Evolutionary conservation across 2,888 invertebrate species (phyloP), one percentile per base, ranked within the genome.

Genomic region (Choristoneura rosaceana): DNA sequence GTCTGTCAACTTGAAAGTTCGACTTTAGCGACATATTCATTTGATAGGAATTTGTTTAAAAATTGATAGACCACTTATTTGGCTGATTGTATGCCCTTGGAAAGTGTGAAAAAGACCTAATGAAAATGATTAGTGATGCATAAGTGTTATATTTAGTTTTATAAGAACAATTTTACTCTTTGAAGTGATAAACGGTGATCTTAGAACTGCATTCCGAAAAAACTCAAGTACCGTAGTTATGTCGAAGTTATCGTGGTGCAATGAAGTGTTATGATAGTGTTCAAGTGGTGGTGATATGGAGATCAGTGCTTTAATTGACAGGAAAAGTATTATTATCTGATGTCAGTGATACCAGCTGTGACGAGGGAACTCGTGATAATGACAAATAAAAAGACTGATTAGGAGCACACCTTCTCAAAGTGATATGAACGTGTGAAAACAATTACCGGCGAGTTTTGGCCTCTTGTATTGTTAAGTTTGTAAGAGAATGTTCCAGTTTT

Each of bases 261-360:
- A 64, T 70, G 59, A 70, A 65, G 59, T 70, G 60, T 70, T 70
- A 50, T 64, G 70, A 70, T 70, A 70, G 59, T 65, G 41, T 70
- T 70, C 59, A 60, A 70, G 70, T 70, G 70, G 70, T 25, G 52
- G 61, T 64, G 70, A 70, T 70, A 63, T 33, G 59, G 43, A 61
- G 55, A 60, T 66, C 47, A 47, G 62, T 67, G 65, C 15, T 71
- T 64, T 70, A 63, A 63, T 68, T 63, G 71, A 68, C 67, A 68
- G 47, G 59, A 70, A 70, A 70, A 60, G 62, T 68, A 55, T 61
- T 67, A 17, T 71, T 71, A 68, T 71, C 71, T 34, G 66, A 67
- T 61, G 61, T 61, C 61, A 55, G 71, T 45, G 66, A 62, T 66
- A 66, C 17, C 33, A 4, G 14, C 34, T 34, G 62, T 71, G 71